Evolutionary conservation across 2,113 vertebrate species (phyloP).

Genomic region (Campylomormyrus tamandua): DNA sequence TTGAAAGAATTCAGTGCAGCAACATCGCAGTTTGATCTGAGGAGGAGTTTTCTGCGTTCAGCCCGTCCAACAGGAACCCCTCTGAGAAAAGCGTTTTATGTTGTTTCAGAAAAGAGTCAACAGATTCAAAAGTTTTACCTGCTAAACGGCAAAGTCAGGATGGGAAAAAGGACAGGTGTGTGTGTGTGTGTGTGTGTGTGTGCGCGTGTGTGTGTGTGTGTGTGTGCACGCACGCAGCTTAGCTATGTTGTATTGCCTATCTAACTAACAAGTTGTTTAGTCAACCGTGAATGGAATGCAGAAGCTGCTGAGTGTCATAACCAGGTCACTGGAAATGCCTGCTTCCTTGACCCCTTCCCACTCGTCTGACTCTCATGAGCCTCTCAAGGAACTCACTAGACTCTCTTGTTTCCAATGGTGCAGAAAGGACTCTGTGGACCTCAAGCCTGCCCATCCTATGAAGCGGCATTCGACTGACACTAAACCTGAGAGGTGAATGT

Average conservation of each 20-base stretch:
- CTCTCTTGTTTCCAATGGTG: slow-evolving; percentile 15
- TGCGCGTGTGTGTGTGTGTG: background rate
- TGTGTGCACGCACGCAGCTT: background rate
- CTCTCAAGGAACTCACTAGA: background rate
- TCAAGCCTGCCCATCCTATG: slow-evolving; percentile 39
- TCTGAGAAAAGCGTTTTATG: background rate
- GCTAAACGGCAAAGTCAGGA: slow-evolving; percentile 47
- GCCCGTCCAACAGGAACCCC: background rate
- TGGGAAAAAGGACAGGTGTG: slow-evolving; percentile 58
- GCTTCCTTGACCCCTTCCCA: background rate
- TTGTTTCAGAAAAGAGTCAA: slow-evolving; percentile 54
- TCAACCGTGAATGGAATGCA: background rate
- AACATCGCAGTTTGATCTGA: background rate
- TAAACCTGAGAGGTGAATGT: slow-evolving; percentile 56
- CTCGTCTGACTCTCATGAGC: background rate
- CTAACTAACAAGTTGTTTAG: background rate
- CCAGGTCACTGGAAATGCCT: background rate
- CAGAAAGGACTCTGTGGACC: slow-evolving; percentile 59
- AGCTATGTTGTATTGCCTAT: background rate
- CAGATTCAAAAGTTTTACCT: slow-evolving; percentile 44
- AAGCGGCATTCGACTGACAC: slow-evolving; percentile 39
- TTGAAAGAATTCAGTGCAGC: background rate
- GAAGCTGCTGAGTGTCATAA: background rate
- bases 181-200: background rate
- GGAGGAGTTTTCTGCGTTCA: background rate